phyloP scores from a whole-genome alignment of 1,140 invertebrate genomes.

The Caenorhabditis elegans region WBcel235 BX284606.5:7591001-7591500 shows the following conservation, averaged over 20 bases:
- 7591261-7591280: constrained; percentile 67
- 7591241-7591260: constrained; percentile 61
- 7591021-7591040: background rate
- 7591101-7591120: constrained; percentile 20
- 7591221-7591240: constrained; percentile 49
- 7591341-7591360: background rate
- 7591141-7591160: background rate
- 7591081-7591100: background rate
- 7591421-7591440: background rate
- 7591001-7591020: background rate
- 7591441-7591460: constrained; percentile 3
- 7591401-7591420: background rate
- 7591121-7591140: background rate
- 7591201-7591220: background rate
- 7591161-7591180: background rate
- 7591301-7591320: constrained; percentile 64
- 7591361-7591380: background rate
- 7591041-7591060: background rate
- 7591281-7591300: constrained; percentile 65
- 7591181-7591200: background rate
- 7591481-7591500: too few species aligned
- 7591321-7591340: constrained; percentile 66
- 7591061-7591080: background rate
- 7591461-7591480: background rate
- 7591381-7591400: background rate